A percentile compares a stretch with the other conserved stretches of the same genome.
These are phyloP conservation scores for Abramis brama DNA, from an alignment of 2,113 vertebrate species.

Conservation along the genomic window DNA sequence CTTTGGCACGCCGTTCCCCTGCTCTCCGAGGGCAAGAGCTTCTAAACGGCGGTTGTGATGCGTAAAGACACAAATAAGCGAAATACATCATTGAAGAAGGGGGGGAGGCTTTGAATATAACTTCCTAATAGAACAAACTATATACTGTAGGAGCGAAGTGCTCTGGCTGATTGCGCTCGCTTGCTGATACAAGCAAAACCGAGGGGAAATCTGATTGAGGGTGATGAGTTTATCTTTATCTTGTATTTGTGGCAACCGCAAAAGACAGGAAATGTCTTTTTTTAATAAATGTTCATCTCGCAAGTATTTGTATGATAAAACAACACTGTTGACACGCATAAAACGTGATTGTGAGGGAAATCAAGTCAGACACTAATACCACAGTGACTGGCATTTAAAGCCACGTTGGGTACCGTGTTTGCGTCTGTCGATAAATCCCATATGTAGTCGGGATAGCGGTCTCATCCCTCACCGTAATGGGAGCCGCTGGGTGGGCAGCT, in stretches of 20 bases:
- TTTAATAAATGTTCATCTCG: conserved; percentile 38
- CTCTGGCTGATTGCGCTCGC: conserved; percentile 25
- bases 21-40: conserved; percentile 64
- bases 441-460: neutral
- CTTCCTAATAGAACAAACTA: conserved; percentile 54
- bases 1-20: conserved; percentile 32
- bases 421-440: conserved; percentile 28
- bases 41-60: conserved; percentile 71
- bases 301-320: conserved; percentile 29
- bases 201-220: conserved; percentile 28
- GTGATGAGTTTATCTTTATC: conserved; percentile 38
- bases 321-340: neutral
- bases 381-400: conserved; percentile 21
- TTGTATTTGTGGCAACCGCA: conserved; percentile 46
- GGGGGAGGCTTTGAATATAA: conserved; percentile 39
- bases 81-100: conserved; percentile 56
- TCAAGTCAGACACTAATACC: neutral
- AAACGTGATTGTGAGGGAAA: neutral
- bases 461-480: conserved; percentile 58
- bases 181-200: conserved; percentile 52
- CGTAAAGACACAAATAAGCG: conserved; percentile 65
- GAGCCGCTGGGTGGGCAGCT: conserved; percentile 36
- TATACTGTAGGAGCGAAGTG: conserved; percentile 33
- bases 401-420: neutral
- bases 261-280: conserved; percentile 39